Conservation (phyloP, 2,797 vertebrate species). For the Gambusia yucatana region DNA sequence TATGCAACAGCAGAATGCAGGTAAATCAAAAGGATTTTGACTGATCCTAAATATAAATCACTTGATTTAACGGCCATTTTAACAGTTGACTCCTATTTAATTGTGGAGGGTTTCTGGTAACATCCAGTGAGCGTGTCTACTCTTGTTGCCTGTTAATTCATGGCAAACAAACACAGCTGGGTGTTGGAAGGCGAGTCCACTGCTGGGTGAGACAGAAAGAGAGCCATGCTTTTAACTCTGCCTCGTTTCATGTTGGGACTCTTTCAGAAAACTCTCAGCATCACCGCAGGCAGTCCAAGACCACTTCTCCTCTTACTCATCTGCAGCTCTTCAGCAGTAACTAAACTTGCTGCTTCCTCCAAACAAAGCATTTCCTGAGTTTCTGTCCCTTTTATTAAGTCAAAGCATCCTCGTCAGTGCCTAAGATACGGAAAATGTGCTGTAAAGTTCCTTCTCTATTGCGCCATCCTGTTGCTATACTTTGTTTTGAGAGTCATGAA, state of each 20-base stretch:
- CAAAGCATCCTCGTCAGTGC: background rate
- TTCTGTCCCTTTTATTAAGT: background rate
- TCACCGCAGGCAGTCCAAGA: slow-evolving; percentile 36
- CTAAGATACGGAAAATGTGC: background rate
- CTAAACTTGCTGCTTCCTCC: slow-evolving; percentile 1
- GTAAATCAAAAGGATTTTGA: slow-evolving; percentile 53
- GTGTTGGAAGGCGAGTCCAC: slow-evolving; percentile 61
- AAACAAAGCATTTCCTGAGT: background rate
- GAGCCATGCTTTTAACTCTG: slow-evolving; percentile 57
- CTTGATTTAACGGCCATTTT: slow-evolving; percentile 65
- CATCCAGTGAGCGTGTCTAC: slow-evolving; percentile 72
- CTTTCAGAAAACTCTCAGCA: slow-evolving; percentile 53
- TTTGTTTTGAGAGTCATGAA: background rate
- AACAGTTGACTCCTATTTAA: slow-evolving; percentile 74
- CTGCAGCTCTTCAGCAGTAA: slow-evolving; percentile 11
- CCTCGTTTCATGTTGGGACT: slow-evolving; percentile 52
- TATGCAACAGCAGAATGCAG: slow-evolving; percentile 21
- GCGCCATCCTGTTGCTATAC: background rate
- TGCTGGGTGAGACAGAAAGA: slow-evolving; percentile 62
- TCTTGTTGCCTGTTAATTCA: slow-evolving; percentile 79
- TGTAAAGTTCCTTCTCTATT: background rate
- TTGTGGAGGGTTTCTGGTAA: slow-evolving; percentile 74
- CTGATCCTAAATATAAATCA: slow-evolving; percentile 52
- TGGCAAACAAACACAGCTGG: slow-evolving; percentile 84
- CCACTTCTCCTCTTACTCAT: slow-evolving; percentile 30